A percentile compares a stretch with the other conserved stretches of the same genome.
phyloP scores from a whole-genome alignment of 2,113 vertebrate species.

The Pandion haliaetus region DNA sequence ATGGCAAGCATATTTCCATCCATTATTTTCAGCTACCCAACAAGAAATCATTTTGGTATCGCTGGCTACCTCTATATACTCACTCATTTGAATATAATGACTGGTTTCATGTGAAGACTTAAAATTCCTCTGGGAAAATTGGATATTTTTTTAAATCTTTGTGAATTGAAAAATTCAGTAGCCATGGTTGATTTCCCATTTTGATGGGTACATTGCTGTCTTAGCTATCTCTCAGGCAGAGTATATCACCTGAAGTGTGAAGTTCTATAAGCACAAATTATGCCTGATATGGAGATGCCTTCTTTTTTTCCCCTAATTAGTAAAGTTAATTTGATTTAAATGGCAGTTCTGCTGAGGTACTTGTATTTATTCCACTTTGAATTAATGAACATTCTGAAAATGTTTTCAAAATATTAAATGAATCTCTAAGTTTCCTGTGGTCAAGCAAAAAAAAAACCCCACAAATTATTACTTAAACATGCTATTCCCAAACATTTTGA shows the following conservation, averaged over 20 bases:
- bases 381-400: constrained; percentile 49
- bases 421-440: constrained; percentile 54
- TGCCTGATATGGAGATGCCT: constrained; percentile 50
- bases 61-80: constrained; percentile 24
- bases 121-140: constrained; percentile 24
- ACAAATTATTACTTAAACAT: constrained; percentile 38
- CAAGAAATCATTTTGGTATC: constrained; percentile 47
- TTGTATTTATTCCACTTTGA: constrained; percentile 63
- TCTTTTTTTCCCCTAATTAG: constrained; percentile 65
- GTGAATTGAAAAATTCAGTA: constrained; percentile 38
- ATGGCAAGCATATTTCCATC: constrained; percentile 24
- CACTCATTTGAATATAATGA: constrained; percentile 58
- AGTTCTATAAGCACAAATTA: constrained; percentile 67
- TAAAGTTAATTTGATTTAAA: constrained; percentile 77
- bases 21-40: constrained; percentile 36
- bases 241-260: constrained; percentile 59
- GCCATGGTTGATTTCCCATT: constrained; percentile 40
- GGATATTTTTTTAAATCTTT: not conserved
- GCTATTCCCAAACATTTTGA: constrained; percentile 23
- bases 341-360: constrained; percentile 59
- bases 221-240: constrained; percentile 55
- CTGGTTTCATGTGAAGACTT: constrained; percentile 21
- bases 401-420: constrained; percentile 67
- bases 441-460: not conserved
- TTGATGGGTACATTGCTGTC: constrained; percentile 45